phyloP scores from a whole-genome alignment of 2,797 vertebrate genomes.

The Manis crassicaudata region DNA sequence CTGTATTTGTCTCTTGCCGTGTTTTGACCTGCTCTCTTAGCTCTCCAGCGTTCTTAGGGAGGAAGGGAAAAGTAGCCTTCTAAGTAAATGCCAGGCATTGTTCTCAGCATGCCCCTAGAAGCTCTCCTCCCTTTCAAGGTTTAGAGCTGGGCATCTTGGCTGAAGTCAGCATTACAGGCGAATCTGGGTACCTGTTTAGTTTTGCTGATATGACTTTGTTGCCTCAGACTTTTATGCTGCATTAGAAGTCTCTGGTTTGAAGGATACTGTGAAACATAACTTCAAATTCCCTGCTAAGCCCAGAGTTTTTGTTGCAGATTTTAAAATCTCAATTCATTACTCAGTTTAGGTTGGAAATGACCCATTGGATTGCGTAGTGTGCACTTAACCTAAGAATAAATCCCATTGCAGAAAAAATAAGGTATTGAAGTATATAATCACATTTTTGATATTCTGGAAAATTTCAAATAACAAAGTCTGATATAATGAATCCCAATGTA shows the following conservation, averaged over 20 bases:
- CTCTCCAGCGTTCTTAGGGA: not conserved
- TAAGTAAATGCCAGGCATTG: not conserved
- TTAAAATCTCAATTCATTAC: slow-evolving; percentile 23
- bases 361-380: not conserved
- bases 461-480: slow-evolving; percentile 21
- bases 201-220: not conserved
- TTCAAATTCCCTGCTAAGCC: not conserved
- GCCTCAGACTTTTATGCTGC: not conserved
- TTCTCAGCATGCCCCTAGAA: not conserved
- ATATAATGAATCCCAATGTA: not conserved
- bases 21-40: slow-evolving; percentile 24
- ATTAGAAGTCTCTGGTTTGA: slow-evolving; percentile 30
- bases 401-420: not conserved
- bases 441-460: slow-evolving; percentile 27
- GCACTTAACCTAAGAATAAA: slow-evolving; percentile 42
- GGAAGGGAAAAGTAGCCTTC: not conserved
- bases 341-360: slow-evolving; percentile 10
- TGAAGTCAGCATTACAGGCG: not conserved
- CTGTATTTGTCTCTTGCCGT: not conserved
- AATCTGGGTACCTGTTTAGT: not conserved
- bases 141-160: not conserved
- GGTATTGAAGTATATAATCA: not conserved
- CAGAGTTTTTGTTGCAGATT: slow-evolving; percentile 26
- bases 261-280: not conserved
- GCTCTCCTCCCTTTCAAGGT: not conserved